A percentile compares a stretch with the other conserved stretches of the same genome.
These are phyloP conservation scores for Conus canariensis DNA, from an alignment of 2,888 invertebrate genomes.

Conservation along the genomic window DNA sequence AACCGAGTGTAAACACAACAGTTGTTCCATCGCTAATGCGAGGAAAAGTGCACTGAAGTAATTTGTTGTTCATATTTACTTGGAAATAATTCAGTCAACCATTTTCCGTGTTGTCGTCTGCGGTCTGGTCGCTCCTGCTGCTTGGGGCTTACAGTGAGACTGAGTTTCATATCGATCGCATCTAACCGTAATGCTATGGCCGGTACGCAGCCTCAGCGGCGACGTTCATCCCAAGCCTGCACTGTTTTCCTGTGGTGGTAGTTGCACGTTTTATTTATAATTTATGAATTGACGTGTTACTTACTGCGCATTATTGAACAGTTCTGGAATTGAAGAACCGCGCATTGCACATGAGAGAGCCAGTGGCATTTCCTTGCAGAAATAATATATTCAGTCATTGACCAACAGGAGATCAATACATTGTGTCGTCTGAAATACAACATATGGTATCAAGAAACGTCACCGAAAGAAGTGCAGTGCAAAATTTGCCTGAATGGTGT, in stretches of 20 bases:
- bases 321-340: neutral
- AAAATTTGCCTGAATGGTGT: neutral
- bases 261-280: neutral
- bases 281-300: conserved; percentile 12
- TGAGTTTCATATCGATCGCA: conserved; percentile 37
- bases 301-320: neutral
- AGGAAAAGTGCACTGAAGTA: neutral
- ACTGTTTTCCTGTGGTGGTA: neutral
- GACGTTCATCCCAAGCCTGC: neutral
- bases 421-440: conserved; percentile 41
- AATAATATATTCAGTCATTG: conserved; percentile 46
- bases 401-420: conserved; percentile 42
- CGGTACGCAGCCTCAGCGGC: conserved; percentile 14
- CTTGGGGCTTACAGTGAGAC: conserved; percentile 21
- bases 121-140: neutral
- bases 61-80: neutral
- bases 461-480: neutral
- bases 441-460: conserved; percentile 41
- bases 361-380: neutral
- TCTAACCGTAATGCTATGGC: conserved; percentile 29
- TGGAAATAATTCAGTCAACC: conserved; percentile 22
- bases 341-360: neutral
- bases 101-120: conserved; percentile 19
- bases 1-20: neutral
- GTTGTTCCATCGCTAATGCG: neutral